phyloP scores from a whole-genome alignment of 2,113 vertebrate genomes.

The Cynocephalus volans region DNA sequence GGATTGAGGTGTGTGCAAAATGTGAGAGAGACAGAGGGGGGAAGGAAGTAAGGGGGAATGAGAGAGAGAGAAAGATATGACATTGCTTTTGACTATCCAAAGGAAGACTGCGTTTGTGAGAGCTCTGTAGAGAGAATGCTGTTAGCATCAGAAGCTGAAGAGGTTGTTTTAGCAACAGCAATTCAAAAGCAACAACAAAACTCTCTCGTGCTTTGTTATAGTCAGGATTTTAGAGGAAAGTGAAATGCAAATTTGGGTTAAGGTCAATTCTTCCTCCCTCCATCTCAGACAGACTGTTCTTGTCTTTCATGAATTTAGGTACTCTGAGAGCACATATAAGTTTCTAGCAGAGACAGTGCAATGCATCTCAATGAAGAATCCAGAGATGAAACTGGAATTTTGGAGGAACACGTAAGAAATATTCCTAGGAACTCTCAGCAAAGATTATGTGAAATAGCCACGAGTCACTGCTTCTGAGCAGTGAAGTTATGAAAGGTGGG shows the following conservation, averaged over 20 bases:
- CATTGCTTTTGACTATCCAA: neutral
- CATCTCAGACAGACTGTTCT: neutral
- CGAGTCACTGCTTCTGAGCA: neutral
- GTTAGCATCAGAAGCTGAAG: neutral
- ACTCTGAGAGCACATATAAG: no score
- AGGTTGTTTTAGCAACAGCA: neutral
- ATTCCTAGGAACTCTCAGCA: neutral
- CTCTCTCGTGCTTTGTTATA: neutral
- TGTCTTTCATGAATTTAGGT: neutral
- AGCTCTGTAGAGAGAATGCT: neutral
- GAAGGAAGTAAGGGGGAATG: no score
- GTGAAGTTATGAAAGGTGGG: neutral
- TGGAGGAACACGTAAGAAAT: neutral
- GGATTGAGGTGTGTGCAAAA: neutral
- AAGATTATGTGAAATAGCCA: neutral
- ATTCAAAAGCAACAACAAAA: neutral
- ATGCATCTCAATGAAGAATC: accelerated
- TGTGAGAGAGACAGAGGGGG: neutral
- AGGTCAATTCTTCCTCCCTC: neutral
- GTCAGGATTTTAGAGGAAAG: neutral
- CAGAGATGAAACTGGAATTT: neutral
- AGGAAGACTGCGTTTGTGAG: neutral
- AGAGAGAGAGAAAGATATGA: neutral
- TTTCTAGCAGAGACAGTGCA: neutral
- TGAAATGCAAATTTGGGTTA: no score